Evolutionary conservation across 2,113 vertebrate species (phyloP).

Genomic region (Otocyon megalotis): DNA sequence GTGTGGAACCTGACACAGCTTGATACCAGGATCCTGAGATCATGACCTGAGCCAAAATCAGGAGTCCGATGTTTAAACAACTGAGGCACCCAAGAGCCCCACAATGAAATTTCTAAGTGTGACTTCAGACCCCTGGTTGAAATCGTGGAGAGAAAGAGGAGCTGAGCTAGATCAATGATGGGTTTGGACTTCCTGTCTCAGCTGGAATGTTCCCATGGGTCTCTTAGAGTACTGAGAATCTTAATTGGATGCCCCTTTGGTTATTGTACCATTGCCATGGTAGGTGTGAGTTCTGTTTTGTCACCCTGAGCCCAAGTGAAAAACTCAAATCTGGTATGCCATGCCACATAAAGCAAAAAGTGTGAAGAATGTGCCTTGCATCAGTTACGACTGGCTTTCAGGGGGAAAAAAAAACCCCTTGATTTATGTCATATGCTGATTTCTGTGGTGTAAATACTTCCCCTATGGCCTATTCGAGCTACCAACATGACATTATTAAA

Average conservation of each 20-base stretch:
- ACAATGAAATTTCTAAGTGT: neutral
- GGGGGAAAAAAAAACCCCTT: neutral
- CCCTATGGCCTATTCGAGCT: neutral
- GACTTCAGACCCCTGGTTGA: neutral
- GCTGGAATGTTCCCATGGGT: neutral
- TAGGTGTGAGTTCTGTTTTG: slow-evolving; percentile 14
- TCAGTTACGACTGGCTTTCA: neutral
- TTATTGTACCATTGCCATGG: neutral
- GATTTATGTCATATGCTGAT: neutral
- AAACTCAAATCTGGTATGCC: neutral
- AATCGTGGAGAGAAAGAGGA: slow-evolving; percentile 6
- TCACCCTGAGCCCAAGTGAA: neutral
- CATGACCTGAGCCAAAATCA: neutral
- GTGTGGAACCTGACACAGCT: neutral
- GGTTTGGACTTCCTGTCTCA: neutral
- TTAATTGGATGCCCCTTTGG: neutral
- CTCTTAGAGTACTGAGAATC: neutral
- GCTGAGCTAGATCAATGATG: neutral
- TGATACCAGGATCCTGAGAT: neutral
- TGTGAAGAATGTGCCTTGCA: neutral
- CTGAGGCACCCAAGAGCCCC: neutral
- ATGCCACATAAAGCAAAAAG: neutral
- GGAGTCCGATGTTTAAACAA: neutral
- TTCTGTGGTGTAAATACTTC: slow-evolving; percentile 16
- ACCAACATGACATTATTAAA: neutral